phyloP scores from a whole-genome alignment of 2,113 vertebrate genomes.

The Otus sunia region DNA sequence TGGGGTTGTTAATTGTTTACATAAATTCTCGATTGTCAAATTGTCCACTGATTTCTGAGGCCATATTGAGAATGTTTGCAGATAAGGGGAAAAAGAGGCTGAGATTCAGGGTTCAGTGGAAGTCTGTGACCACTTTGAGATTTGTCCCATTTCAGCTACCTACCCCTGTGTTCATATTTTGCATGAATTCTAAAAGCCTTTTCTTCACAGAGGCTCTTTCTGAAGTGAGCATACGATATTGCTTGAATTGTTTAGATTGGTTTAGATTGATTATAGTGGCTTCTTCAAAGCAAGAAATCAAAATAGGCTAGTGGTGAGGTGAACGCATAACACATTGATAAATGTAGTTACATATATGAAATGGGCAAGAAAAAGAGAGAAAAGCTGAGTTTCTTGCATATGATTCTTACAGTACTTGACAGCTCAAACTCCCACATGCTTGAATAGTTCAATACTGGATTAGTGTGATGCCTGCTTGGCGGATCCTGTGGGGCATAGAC shows the following conservation, averaged over 20 bases:
- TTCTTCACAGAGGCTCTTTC: background rate
- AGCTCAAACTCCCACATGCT: conserved; percentile 65
- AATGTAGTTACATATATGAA: conserved; percentile 52
- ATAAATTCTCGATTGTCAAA: background rate
- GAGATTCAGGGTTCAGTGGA: background rate
- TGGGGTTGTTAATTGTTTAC: background rate
- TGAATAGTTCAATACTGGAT: conserved; percentile 69
- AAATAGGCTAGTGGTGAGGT: background rate
- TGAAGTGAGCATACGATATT: background rate
- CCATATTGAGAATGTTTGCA: background rate
- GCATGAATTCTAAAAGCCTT: background rate
- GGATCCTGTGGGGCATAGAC: background rate
- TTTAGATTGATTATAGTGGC: background rate
- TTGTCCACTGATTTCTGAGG: background rate
- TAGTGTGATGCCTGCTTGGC: conserved; percentile 57
- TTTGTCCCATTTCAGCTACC: background rate
- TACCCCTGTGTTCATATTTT: background rate
- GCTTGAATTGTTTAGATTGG: background rate
- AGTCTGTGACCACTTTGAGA: background rate
- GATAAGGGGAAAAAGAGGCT: background rate
- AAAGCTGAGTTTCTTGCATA: conserved; percentile 21
- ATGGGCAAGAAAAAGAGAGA: conserved; percentile 26
- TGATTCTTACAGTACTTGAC: conserved; percentile 66
- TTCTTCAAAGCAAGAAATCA: conserved; percentile 33
- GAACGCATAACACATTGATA: conserved; percentile 39